phyloP scores from a whole-genome alignment of 2,797 vertebrate species.

The Decapterus maruadsi region DNA sequence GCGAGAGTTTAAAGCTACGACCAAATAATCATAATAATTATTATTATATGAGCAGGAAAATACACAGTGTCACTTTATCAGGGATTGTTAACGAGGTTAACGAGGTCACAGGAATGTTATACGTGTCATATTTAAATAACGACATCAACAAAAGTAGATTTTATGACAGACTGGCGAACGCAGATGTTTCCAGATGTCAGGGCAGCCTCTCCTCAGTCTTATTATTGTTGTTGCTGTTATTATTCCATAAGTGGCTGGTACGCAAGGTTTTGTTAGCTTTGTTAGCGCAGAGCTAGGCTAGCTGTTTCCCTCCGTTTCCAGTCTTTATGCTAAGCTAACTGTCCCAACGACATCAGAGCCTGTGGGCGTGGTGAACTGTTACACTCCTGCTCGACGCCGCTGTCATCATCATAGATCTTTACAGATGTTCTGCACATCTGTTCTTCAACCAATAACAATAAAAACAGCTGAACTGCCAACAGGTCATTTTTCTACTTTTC shows the following conservation, averaged over 20 bases:
- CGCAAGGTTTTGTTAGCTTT: no score
- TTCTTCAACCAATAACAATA: neutral
- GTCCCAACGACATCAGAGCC: neutral
- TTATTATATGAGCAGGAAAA: neutral
- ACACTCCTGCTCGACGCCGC: conserved; percentile 8
- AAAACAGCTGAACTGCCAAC: conserved; percentile 30
- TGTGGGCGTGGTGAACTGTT: conserved; percentile 43
- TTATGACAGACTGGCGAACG: no score
- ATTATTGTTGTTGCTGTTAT: no score
- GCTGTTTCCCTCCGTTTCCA: neutral
- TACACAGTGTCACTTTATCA: neutral
- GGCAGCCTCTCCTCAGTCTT: no score
- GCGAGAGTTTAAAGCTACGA: neutral
- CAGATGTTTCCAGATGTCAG: no score
- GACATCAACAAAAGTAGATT: no score
- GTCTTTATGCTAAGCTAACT: neutral
- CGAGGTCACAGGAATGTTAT: no score
- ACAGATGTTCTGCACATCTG: conserved; percentile 49
- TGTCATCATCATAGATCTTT: neutral
- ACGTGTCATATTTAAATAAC: no score
- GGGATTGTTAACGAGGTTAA: neutral
- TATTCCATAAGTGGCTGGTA: no score
- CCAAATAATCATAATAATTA: neutral
- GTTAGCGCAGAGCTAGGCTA: no score
- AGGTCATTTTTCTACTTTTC: conserved; percentile 29